A percentile compares a stretch with the other conserved stretches of the same genome.
phyloP scores from a whole-genome alignment of 1,140 invertebrate genomes.

The Papilio helenus region DNA sequence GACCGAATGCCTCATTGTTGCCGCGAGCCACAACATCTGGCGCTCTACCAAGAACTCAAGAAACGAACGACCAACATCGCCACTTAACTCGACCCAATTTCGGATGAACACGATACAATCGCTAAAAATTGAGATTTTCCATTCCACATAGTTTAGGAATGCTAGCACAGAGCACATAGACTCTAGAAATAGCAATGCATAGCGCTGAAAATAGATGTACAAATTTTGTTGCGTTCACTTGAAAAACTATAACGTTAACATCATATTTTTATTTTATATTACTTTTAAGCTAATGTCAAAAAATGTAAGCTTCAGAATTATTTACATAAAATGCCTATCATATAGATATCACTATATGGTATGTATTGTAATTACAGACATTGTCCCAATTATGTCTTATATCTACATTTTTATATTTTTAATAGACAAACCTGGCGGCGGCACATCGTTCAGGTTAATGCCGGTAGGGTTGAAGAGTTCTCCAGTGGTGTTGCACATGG shows the following conservation, averaged over 20 bases:
- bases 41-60: constrained; percentile 22
- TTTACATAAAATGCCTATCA: too few species aligned
- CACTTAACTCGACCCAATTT: not conserved
- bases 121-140: not conserved
- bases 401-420: not conserved
- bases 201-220: not conserved
- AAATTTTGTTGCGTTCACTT: not conserved
- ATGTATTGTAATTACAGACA: too few species aligned
- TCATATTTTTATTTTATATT: not conserved
- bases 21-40: constrained; percentile 11
- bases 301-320: not conserved
- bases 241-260: not conserved
- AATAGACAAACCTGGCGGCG: constrained; percentile 85
- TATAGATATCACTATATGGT: too few species aligned
- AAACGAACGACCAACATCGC: not conserved
- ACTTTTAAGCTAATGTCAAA: not conserved
- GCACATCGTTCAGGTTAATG: constrained; percentile 82
- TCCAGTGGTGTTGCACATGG: constrained; percentile 86
- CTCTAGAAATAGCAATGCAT: not conserved
- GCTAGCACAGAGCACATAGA: not conserved
- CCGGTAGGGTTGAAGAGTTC: constrained; percentile 88
- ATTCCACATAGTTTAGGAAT: not conserved
- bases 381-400: not conserved
- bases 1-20: not conserved
- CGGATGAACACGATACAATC: not conserved